Base-by-base conservation (phyloP, 2,113 vertebrate species). In the Pionites leucogaster region DNA sequence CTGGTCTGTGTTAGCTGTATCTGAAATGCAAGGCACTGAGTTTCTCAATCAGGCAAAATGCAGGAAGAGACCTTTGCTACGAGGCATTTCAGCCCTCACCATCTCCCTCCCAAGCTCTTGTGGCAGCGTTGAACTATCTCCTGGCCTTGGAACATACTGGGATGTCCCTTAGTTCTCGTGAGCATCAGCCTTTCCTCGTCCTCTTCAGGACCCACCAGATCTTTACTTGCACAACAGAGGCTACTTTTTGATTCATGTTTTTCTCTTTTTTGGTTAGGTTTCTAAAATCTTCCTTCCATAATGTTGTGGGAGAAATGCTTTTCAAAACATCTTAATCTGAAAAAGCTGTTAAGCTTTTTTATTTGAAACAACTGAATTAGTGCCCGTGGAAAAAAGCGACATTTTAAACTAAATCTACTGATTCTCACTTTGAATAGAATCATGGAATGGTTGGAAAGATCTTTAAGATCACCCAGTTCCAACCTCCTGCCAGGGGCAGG, bases 71-170 rank as follows among this genome's bases (percentile, higher is more conserved):
- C 2, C 1, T 74, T 69, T 63, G 52, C 23, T 70, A 17, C 6
- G 10, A 28, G 76, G 35, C 25, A 25, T 87, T 82, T 70, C 47
- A 57, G 16, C 31, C 16, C 33, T 49, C 1, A 1, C 35, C 2
- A 3, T 50, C 35, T 28, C 16, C 10, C 9, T 64, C 23, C 46
- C 31, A 19, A 13, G 63, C 41, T 82, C 27, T 2, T 18, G 17
- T 1, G 1, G 39, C 17, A 53, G 25, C 8, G 0, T 1, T 47
- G 46, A 33, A 23, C 8, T 35, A 6, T 17, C 65, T 65, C 33
- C 50, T 62, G 17, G 53, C 41, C 42, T 78, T 88, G 57, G 63
- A 59, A 22, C 2, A 1, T 50, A 8, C 55, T 35, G 64, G 42
- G 28, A 18, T 25, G 39, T 59, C 29, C 37, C 35, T 49, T 50